Evolutionary conservation across 2,888 invertebrate genomes (phyloP), one percentile per base, ranked within the genome.

Genomic region (Polyommatus iphigenia): DNA sequence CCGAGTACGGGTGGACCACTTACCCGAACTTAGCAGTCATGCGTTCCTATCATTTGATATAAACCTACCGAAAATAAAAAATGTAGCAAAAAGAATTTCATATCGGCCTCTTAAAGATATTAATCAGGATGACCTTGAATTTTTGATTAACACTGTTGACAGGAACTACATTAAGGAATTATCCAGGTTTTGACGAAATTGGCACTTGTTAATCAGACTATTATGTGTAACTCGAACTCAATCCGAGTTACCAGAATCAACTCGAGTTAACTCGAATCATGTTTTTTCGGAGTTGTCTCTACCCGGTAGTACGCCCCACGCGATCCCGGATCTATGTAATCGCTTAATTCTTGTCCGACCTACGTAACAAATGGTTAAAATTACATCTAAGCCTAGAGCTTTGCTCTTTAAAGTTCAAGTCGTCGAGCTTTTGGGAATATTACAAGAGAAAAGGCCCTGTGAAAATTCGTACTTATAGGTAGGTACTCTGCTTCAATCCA

Each of bases 341-440:
- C 67, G 67, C 15, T 67, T 67, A 67, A 67, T 67, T 67, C 29
- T 29, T 62, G 62, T 32, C 20, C 67, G 67, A 29, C 67, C 29
- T 67, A 32, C 29, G 15, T 29, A 29, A 67, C 67, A 6, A 67
- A 29, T 67, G 18, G 6, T 32, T 18, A 32, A 6, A 15, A 24
- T 67, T 67, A 67, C 62, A 24, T 67, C 29, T 32, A 67, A 67
- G 67, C 67, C 67, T 29, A 24, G 3, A 67, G 67, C 29, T 67
- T 67, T 15, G 67, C 67, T 5, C 24, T 67, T 67, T 32, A 29
- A 67, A 67, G 15, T 67, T 18, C 15, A 18, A 29, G 29, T 67
- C 15, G 29, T 54, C 54, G 54, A 54, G 54, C 54, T 54, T 20
- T 59, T 59, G 59, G 13, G 20, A 59, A 59, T 59, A 59, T 59